Evolutionary conservation across 2,797 vertebrate species (phyloP).

Genomic region (Spea hammondii): DNA sequence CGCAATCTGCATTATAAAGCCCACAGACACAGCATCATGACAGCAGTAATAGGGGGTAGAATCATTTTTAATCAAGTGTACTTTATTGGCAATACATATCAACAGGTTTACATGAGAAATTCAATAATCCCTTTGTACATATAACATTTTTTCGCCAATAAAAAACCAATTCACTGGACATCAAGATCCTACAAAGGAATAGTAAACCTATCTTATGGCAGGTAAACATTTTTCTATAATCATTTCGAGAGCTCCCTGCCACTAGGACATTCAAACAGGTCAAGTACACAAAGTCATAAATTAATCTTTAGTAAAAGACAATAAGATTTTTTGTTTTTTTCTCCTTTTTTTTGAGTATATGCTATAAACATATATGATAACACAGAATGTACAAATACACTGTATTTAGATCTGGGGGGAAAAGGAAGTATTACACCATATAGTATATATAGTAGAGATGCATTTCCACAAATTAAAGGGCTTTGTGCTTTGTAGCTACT

Average conservation of each 20-base stretch:
- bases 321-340: conserved; percentile 55
- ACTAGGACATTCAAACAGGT: neutral
- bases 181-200: conserved; percentile 51
- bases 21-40: neutral
- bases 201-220: neutral
- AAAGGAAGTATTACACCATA: conserved; percentile 65
- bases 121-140: conserved; percentile 61
- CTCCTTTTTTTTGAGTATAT: conserved; percentile 58
- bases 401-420: conserved; percentile 61
- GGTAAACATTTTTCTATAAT: neutral
- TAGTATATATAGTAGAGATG: conserved; percentile 71
- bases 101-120: conserved; percentile 70
- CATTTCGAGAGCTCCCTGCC: neutral
- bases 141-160: conserved; percentile 57
- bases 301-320: conserved; percentile 71
- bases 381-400: conserved; percentile 68
- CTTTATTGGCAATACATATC: conserved; percentile 80
- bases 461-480: conserved; percentile 70
- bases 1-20: too few relatives aligned
- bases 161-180: conserved; percentile 55
- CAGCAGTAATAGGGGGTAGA: neutral
- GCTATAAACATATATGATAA: conserved; percentile 70
- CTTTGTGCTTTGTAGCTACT: conserved; percentile 76
- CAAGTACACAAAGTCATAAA: conserved; percentile 51
- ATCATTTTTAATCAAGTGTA: conserved; percentile 62